Percentiles rank a stretch among this genome's conserved stretches.
These are phyloP conservation scores for Tipula unca DNA, from an alignment of 2,888 invertebrate species.

Conservation along the genomic window DNA sequence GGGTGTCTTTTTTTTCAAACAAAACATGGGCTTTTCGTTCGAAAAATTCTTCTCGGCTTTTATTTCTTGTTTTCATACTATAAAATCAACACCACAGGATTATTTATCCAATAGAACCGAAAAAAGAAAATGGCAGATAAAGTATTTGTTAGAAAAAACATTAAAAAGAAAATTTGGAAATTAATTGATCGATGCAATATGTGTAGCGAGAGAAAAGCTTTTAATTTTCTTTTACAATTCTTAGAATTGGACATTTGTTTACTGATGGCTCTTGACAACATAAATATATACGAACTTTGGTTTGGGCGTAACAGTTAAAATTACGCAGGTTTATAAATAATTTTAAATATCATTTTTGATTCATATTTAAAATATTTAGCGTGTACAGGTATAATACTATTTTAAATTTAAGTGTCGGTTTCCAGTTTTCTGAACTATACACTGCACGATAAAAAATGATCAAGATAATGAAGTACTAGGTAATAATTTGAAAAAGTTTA, in stretches of 20 bases:
- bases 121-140: not conserved
- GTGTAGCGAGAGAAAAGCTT: not conserved
- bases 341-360: too few species aligned
- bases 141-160: not conserved
- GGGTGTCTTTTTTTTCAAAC: not conserved
- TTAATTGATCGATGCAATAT: not conserved
- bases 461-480: too few species aligned
- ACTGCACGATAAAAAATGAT: too few species aligned
- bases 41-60: not conserved
- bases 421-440: too few species aligned
- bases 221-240: not conserved
- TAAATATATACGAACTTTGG: not conserved
- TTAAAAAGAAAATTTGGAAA: not conserved
- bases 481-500: too few species aligned
- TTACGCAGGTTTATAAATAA: too few species aligned
- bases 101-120: not conserved
- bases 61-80: not conserved
- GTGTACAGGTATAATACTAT: too few species aligned
- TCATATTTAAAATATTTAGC: too few species aligned
- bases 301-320: not conserved
- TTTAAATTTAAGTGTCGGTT: too few species aligned
- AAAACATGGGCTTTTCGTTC: not conserved
- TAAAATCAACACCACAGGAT: not conserved
- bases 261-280: not conserved
- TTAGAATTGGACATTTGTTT: not conserved